Conservation (phyloP, 1,140 invertebrate genomes). For the Eupristina koningsbergeri region DNA sequence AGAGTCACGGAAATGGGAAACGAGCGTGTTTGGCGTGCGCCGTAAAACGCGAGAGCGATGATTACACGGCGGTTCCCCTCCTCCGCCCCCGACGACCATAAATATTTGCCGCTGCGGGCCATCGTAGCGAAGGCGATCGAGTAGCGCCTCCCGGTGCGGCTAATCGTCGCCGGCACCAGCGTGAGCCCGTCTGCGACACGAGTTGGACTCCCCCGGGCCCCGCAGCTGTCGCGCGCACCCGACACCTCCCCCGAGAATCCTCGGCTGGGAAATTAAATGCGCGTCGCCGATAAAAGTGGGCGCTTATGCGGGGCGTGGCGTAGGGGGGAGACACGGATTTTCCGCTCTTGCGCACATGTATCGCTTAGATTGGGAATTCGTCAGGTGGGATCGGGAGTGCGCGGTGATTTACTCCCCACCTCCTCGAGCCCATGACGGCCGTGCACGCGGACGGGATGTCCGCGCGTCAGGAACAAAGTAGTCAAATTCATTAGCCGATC, state of each 20-base stretch:
- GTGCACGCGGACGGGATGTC: not conserved
- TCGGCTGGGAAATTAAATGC: slow-evolving; percentile 46
- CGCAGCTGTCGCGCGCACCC: slow-evolving; percentile 72
- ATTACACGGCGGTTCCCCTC: slow-evolving; percentile 30
- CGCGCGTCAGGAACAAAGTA: not conserved
- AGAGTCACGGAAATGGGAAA: slow-evolving; percentile 40
- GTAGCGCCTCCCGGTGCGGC: too few relatives aligned
- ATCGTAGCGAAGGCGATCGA: too few relatives aligned
- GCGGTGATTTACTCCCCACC: not conserved
- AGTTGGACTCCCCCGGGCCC: slow-evolving; percentile 62
- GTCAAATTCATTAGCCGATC: not conserved
- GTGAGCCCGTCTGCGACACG: not conserved
- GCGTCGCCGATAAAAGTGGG: slow-evolving; percentile 46
- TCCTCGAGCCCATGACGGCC: too few relatives aligned
- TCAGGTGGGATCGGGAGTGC: slow-evolving; percentile 16
- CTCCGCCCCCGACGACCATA: not conserved
- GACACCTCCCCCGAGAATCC: slow-evolving; percentile 60
- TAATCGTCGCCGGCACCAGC: not conserved
- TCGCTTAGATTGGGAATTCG: slow-evolving; percentile 10
- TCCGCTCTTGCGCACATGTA: slow-evolving; percentile 3
- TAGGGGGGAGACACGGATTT: slow-evolving; percentile 7
- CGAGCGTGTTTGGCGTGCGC: slow-evolving; percentile 44
- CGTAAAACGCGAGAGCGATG: slow-evolving; percentile 43
- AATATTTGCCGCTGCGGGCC: too few relatives aligned
- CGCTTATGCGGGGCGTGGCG: slow-evolving; percentile 24